phyloP scores from a whole-genome alignment of 2,113 vertebrate genomes.

The Jaculus jaculus region DNA sequence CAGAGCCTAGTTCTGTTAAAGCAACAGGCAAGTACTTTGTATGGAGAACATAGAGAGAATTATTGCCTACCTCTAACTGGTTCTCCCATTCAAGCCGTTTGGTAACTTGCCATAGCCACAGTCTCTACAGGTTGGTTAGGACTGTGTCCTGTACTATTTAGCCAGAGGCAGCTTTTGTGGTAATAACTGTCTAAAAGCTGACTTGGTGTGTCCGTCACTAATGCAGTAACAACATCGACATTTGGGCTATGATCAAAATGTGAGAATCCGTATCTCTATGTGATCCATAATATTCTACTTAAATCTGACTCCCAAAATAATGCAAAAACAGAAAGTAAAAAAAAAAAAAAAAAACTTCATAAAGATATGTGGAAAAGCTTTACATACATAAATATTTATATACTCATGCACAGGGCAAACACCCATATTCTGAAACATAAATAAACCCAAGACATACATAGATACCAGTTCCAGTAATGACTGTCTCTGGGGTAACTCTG shows the following conservation, averaged over 20 bases:
- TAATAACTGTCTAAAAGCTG: neutral
- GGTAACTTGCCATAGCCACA: neutral
- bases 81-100: neutral
- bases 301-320: constrained; percentile 46
- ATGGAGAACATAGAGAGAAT: neutral
- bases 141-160: neutral
- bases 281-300: constrained; percentile 26
- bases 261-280: neutral
- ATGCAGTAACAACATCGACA: neutral
- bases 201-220: constrained; percentile 14
- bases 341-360: constrained; percentile 51
- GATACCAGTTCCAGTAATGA: constrained; percentile 28
- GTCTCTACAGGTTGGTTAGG: no score
- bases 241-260: neutral
- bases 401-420: constrained; percentile 62
- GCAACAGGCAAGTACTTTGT: neutral
- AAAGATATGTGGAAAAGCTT: constrained; percentile 54
- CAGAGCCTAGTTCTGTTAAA: neutral
- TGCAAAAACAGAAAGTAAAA: constrained; percentile 49
- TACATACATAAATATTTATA: constrained; percentile 46
- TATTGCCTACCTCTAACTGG: neutral
- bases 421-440: constrained; percentile 58
- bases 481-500: neutral
- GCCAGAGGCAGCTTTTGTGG: neutral
- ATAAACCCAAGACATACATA: constrained; percentile 48